These are phyloP conservation scores for Drosophila busckii DNA, from an alignment of 1,140 invertebrate genomes.

Conservation along the genomic window DNA sequence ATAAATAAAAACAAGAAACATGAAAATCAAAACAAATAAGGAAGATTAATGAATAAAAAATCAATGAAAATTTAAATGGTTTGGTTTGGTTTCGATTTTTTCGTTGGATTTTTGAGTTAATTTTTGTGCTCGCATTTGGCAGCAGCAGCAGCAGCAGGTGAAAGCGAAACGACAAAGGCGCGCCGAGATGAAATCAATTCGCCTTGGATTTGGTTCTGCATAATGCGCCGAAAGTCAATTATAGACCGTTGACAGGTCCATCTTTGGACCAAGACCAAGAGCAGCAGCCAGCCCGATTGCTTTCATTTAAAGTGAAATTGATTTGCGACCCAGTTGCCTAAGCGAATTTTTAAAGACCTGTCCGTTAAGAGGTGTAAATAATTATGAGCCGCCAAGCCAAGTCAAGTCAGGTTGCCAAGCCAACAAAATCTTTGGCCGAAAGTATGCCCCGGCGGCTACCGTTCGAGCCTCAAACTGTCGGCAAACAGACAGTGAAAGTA, in stretches of 20 bases:
- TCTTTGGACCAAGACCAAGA: slow-evolving; percentile 42
- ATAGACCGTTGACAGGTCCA: slow-evolving; percentile 47
- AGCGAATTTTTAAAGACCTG: slow-evolving; percentile 54
- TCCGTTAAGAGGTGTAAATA: slow-evolving; percentile 67
- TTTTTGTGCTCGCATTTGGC: slow-evolving; percentile 31
- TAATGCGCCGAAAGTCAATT: slow-evolving; percentile 32
- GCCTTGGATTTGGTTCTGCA: slow-evolving; percentile 38
- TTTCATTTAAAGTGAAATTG: slow-evolving; percentile 75
- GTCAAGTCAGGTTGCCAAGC: slow-evolving; percentile 13
- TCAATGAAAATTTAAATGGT: slow-evolving; percentile 71
- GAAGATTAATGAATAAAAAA: slow-evolving; percentile 76
- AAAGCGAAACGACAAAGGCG: slow-evolving; percentile 51
- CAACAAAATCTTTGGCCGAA: slow-evolving; percentile 50
- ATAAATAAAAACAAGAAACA: slow-evolving; percentile 33
- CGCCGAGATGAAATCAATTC: slow-evolving; percentile 12
- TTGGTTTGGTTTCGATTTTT: too few species aligned
- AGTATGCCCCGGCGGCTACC: slow-evolving; percentile 55
- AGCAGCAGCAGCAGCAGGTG: slow-evolving; percentile 46
- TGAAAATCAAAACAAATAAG: slow-evolving; percentile 48
- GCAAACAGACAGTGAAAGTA: slow-evolving; percentile 66
- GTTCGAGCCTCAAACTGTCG: slow-evolving; percentile 40
- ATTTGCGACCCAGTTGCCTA: slow-evolving; percentile 68
- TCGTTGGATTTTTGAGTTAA: slow-evolving; percentile 53
- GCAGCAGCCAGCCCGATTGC: too few species aligned
- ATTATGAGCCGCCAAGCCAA: slow-evolving; percentile 56